phyloP scores from a whole-genome alignment of 2,888 invertebrate species.

The Petrophora chlorosata region DNA sequence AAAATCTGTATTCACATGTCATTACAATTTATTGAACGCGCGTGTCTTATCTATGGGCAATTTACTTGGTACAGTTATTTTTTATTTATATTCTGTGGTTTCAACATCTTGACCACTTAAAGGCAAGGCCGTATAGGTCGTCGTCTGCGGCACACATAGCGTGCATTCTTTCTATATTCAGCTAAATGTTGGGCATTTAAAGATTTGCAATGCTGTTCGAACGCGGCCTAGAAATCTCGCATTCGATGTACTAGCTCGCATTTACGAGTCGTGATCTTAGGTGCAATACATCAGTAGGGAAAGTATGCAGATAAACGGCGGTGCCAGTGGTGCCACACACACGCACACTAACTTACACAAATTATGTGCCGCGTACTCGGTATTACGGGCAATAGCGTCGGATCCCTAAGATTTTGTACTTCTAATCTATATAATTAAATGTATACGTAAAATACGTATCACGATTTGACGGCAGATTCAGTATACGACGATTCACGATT shows the following conservation, averaged over 20 bases:
- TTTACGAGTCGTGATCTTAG: constrained; percentile 37
- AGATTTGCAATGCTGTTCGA: constrained; percentile 63
- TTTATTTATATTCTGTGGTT: constrained; percentile 34
- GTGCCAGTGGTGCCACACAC: too few relatives aligned
- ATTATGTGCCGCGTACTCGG: too few relatives aligned
- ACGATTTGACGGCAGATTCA: too few relatives aligned
- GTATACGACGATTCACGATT: too few relatives aligned
- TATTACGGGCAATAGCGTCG: too few relatives aligned
- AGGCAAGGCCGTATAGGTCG: constrained; percentile 40
- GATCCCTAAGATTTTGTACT: too few relatives aligned
- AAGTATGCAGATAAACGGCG: too few relatives aligned
- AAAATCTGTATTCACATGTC: constrained; percentile 3
- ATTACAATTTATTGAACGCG: constrained; percentile 20
- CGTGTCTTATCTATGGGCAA: constrained; percentile 36
- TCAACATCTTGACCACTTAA: constrained; percentile 35
- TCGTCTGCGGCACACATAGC: constrained; percentile 44
- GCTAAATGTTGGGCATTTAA: constrained; percentile 46
- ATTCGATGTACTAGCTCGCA: constrained; percentile 51
- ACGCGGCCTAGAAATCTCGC: constrained; percentile 63
- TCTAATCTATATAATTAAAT: too few relatives aligned
- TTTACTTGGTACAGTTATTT: constrained; percentile 32
- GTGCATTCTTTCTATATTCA: constrained; percentile 40
- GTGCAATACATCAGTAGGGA: constrained; percentile 3
- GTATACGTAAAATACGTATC: too few relatives aligned
- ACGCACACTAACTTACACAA: too few relatives aligned